Percentiles rank a stretch among this genome's conserved stretches.
These are phyloP conservation scores for Kradibia gibbosae DNA, from an alignment of 1,140 invertebrate species.

Conservation along the genomic window DNA sequence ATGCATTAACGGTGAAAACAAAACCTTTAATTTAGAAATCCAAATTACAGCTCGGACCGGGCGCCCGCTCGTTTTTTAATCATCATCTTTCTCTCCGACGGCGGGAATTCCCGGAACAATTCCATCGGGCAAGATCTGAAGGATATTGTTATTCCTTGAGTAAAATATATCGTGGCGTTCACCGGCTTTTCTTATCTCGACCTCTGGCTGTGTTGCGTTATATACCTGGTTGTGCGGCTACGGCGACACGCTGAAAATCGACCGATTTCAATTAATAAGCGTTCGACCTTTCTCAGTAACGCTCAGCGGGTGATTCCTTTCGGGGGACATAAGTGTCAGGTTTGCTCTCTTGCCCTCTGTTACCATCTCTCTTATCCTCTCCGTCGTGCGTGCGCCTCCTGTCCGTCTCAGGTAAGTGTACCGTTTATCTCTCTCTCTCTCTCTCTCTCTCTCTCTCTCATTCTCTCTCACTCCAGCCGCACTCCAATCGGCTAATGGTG, in stretches of 20 bases:
- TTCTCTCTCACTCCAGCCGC: conserved; percentile 22
- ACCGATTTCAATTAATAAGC: conserved; percentile 64
- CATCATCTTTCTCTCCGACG: conserved; percentile 31
- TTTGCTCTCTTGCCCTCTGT: too few relatives aligned
- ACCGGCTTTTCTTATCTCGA: conserved; percentile 36
- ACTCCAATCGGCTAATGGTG: too few relatives aligned
- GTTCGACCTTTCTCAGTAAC: conserved; percentile 62
- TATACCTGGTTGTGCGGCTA: conserved; percentile 32
- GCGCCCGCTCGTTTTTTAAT: conserved; percentile 42
- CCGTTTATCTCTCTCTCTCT: background rate
- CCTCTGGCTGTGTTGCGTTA: background rate
- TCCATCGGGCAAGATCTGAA: conserved; percentile 33
- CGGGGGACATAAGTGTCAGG: conserved; percentile 49
- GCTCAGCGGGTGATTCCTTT: conserved; percentile 60
- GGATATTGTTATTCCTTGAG: conserved; percentile 44
- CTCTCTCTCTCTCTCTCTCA: conserved; percentile 7
- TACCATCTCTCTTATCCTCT: too few relatives aligned
- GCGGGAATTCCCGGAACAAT: conserved; percentile 45
- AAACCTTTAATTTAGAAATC: conserved; percentile 49
- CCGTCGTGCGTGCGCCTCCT: background rate
- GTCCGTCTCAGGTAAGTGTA: conserved; percentile 36
- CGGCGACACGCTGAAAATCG: conserved; percentile 51
- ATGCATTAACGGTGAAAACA: conserved; percentile 47
- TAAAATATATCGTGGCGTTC: conserved; percentile 35
- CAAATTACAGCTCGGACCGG: conserved; percentile 42